Evolutionary conservation across 2,113 vertebrate species (phyloP), one percentile per base, ranked within the genome.

Genomic region (Antechinus flavipes): DNA sequence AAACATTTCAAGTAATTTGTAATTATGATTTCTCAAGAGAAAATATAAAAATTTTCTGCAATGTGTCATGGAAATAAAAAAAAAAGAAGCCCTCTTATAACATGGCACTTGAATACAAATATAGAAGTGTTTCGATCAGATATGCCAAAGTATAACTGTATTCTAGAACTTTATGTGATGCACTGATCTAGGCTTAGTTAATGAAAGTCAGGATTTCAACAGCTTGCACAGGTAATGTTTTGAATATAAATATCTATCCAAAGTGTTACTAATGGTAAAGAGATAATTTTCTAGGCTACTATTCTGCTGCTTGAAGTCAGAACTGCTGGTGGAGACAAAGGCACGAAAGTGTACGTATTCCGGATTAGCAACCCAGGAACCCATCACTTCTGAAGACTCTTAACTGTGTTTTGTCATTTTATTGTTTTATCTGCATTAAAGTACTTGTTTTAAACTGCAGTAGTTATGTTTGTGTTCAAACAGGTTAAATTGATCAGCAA

Each of bases 231-330:
- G 99, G 99, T 99, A 99, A 99, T 99, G 99, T 99, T 99, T 99
- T 99, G 98, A 98, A 98, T 98, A 99, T 99, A 99, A 98, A 98
- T 98, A 99, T 99, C 99, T 99, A 99, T 99, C 99, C 99, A 99
- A 99, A 99, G 99, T 99, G 99, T 99, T 99, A 99, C 99, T 99
- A 99, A 99, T 99, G 99, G 99, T 99, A 99, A 99, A 99, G 99
- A 99, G 99, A 99, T 99, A 99, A 99, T 99, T 99, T 99, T 99
- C 99, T 99, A 99, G 99, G 99, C 99, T 99, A 99, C 99, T 99
- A 99, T 99, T 99, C 99, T 99, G 99, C 99, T 99, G 99, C 99
- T 99, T 99, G 99, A 99, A 99, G 99, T 99, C 99, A 99, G 99
- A 99, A 99, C 99, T 99, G 99, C 99, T 99, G 99, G 99, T 99